Base-by-base conservation (phyloP, 2,888 invertebrate genomes). In the Drosophila mayaguana region DNA sequence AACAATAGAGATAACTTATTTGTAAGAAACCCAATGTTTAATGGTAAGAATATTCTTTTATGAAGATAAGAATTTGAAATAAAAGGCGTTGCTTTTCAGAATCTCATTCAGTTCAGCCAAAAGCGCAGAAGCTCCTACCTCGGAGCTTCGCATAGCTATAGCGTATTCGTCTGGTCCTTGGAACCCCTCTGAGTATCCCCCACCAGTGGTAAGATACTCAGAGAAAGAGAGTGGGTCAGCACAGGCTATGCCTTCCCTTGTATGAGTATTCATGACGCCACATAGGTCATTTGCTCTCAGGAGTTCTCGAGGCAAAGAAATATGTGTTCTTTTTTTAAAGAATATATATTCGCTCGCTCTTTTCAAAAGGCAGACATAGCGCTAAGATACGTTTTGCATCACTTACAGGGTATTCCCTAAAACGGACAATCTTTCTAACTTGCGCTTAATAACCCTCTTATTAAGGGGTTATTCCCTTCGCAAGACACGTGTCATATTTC, bases 391-490 rank as follows among this genome's bases (percentile, higher is more conserved):
- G 22, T 16, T 22, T 7, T 20, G 0, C 22, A 16, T 8, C 11
- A 2, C n/a, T 22, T 34, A 50, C 57, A 67, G 63, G 63, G 72
- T 46, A 53, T 61, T 14, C 60, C 53, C 46, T 46, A 43, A 43
- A 45, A 14, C 45, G 12, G 12, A 1, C 22, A 8, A 9, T 32
- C 3, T 18, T 14, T 50, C 0, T 7, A 32, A 28, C n/a, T 50
- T 18, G 48, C 18, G 18, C 18, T 50, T 50, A 20, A 50, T 50
- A 32, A 50, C 32, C 36, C 32, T n/a, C 14, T 59, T 68, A 53
- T 34, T 32, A 18, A 43, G 40, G 63, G 76, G 76, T 57, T 60
- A 51, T 77, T 68, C 77, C 77, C 72, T 67, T 34, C 51, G 28
- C 57, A 43, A 32, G 32, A 32, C 77, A 76, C 76, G 77, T 77